Conservation (phyloP, 1,140 invertebrate genomes). For the Drosophila paulistorum region DNA sequence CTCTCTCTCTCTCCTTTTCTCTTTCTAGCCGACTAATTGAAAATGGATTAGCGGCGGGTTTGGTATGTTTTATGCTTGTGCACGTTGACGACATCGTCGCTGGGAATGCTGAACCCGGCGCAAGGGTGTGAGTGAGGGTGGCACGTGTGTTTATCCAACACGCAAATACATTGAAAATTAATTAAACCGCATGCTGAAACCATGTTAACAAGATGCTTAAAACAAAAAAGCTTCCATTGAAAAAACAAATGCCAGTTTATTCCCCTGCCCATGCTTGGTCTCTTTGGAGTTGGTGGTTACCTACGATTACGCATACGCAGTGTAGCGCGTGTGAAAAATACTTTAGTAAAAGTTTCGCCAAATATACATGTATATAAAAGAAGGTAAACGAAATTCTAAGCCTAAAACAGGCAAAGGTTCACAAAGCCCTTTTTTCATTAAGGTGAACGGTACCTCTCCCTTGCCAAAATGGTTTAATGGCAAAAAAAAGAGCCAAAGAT, state of each 20-base stretch:
- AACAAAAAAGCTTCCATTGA: conserved; percentile 48
- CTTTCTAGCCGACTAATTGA: conserved; percentile 36
- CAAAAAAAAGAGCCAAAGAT: background rate
- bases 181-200: conserved; percentile 71
- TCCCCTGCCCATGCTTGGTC: background rate
- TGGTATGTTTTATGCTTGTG: conserved; percentile 36
- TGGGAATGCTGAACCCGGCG: background rate
- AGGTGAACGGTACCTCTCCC: conserved; percentile 55
- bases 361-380: conserved; percentile 1
- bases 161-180: conserved; percentile 72
- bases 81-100: conserved; percentile 13
- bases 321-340: conserved; percentile 74
- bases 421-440: conserved; percentile 66
- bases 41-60: conserved; percentile 36
- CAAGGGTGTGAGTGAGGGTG: background rate
- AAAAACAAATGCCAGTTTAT: conserved; percentile 49
- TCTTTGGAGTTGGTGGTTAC: conserved; percentile 31
- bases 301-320: conserved; percentile 69
- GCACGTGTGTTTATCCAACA: conserved; percentile 8
- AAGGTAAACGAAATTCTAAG: conserved; percentile 34
- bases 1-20: too few relatives aligned
- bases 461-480: background rate
- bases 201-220: conserved; percentile 75
- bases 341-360: conserved; percentile 60
- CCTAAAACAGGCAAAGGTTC: conserved; percentile 34